These are phyloP conservation scores for Nebria brevicollis DNA, from an alignment of 2,888 invertebrate genomes.

Conservation along the genomic window DNA sequence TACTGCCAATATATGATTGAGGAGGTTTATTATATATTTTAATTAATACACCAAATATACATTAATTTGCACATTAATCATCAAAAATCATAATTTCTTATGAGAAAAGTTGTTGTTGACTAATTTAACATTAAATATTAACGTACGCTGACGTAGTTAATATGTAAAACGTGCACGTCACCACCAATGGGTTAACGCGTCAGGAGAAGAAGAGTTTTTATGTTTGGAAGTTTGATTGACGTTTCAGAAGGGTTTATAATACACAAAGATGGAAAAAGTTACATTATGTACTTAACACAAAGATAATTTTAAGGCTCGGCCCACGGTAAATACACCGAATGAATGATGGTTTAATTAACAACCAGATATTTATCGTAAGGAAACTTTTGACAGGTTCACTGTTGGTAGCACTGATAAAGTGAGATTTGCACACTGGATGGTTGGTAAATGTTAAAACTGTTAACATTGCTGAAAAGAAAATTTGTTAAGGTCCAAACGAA, in stretches of 20 bases:
- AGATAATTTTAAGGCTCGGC: background rate
- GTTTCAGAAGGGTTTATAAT: background rate
- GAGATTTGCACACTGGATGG: conserved; percentile 41
- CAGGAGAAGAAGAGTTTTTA: too few species aligned
- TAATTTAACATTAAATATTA: too few species aligned
- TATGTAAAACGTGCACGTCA: too few species aligned
- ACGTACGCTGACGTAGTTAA: too few species aligned
- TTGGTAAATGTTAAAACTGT: conserved; percentile 21
- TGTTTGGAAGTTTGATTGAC: too few species aligned
- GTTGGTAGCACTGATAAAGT: conserved; percentile 39
- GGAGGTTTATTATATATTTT: too few species aligned
- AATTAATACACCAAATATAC: too few species aligned
- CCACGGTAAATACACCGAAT: background rate
- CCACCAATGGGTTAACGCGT: too few species aligned
- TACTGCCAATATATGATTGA: too few species aligned
- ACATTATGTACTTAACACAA: background rate
- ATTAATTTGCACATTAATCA: too few species aligned
- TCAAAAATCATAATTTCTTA: too few species aligned
- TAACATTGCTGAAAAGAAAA: conserved; percentile 13
- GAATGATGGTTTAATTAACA: conserved; percentile 39
- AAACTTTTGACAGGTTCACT: conserved; percentile 42
- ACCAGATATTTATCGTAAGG: conserved; percentile 35
- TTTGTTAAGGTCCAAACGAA: background rate
- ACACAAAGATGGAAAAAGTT: background rate
- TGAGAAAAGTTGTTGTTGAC: too few species aligned